These are phyloP conservation scores for Egretta garzetta DNA, from an alignment of 2,113 vertebrate species.

Conservation along the genomic window DNA sequence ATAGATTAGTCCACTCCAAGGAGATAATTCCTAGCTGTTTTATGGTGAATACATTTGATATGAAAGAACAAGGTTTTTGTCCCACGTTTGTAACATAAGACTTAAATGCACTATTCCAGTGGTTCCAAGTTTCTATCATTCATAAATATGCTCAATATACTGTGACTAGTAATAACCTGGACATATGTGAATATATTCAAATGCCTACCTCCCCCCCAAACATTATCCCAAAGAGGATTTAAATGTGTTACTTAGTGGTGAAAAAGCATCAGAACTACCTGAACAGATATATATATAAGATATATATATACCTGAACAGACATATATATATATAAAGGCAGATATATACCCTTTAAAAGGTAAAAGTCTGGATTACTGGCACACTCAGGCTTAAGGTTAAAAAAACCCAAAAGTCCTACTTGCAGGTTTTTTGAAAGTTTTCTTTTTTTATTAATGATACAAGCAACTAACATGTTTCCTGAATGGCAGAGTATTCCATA, in stretches of 20 bases:
- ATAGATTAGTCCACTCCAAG: background rate
- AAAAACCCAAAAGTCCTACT: background rate
- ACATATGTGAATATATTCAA: background rate
- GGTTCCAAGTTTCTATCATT: background rate
- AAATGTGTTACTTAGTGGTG: background rate
- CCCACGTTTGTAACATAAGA: background rate
- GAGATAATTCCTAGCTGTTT: background rate
- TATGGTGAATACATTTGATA: background rate
- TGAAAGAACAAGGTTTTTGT: background rate
- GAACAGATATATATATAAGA: too few species aligned
- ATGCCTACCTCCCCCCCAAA: too few species aligned
- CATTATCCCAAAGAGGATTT: background rate
- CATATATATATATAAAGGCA: too few species aligned
- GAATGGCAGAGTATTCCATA: background rate
- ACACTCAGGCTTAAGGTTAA: background rate
- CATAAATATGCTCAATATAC: background rate
- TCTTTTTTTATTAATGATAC: background rate
- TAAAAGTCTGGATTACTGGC: background rate
- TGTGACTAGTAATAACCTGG: background rate
- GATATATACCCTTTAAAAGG: background rate
- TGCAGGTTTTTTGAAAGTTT: fast-evolving
- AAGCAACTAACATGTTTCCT: background rate
- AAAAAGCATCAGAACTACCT: background rate
- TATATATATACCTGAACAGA: too few species aligned
- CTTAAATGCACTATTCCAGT: background rate